Evolutionary conservation across 1,140 invertebrate species (phyloP).

Genomic region (Drosophila tristis): DNA sequence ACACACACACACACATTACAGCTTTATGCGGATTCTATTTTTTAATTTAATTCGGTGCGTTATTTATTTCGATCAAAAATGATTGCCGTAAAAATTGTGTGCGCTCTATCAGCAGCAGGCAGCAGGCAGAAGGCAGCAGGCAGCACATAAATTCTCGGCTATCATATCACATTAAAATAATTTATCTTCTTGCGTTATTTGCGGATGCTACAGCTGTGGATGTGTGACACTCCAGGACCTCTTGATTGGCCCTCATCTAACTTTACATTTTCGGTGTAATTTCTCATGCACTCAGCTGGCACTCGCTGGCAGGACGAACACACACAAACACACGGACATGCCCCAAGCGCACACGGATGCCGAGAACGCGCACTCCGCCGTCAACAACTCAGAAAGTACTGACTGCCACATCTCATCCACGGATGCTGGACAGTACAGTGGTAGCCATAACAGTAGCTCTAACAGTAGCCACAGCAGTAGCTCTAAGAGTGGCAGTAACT

Average conservation of each 20-base stretch:
- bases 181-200: conserved; percentile 61
- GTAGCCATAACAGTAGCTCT: conserved; percentile 17
- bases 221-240: conserved; percentile 6
- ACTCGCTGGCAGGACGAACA: conserved; percentile 20
- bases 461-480: conserved; percentile 25
- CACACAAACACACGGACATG: conserved; percentile 22
- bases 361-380: conserved; percentile 68
- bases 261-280: conserved; percentile 69
- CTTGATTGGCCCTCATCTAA: conserved; percentile 21
- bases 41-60: conserved; percentile 65
- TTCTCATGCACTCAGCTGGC: conserved; percentile 54
- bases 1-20: conserved; percentile 32
- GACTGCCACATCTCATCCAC: conserved; percentile 25
- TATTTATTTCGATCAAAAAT: conserved; percentile 51
- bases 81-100: conserved; percentile 48
- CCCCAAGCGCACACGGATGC: conserved; percentile 33
- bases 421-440: conserved; percentile 40
- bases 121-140: neutral
- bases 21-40: conserved; percentile 22
- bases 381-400: conserved; percentile 79
- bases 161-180: conserved; percentile 79
- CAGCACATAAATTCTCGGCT: conserved; percentile 61
- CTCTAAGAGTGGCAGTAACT: conserved; percentile 42
- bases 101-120: conserved; percentile 30
- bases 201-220: conserved; percentile 3